These are phyloP conservation scores for Alethe diademata DNA, from an alignment of 2,113 vertebrate species.

Conservation along the genomic window DNA sequence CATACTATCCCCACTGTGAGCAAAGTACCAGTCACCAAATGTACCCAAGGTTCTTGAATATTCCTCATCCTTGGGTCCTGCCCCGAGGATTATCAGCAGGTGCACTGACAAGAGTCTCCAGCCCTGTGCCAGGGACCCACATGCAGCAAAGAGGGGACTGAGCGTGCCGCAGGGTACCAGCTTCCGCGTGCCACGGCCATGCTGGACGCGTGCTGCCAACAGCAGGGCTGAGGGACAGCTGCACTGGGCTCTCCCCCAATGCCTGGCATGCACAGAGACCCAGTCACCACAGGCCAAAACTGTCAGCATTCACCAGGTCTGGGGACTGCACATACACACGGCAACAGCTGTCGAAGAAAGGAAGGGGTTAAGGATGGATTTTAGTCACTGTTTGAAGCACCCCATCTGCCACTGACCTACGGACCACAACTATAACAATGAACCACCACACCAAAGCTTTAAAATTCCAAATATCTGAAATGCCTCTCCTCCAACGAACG, in stretches of 20 bases:
- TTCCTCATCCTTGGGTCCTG: background rate
- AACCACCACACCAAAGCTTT: background rate
- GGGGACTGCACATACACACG: too few species aligned
- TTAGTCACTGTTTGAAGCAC: background rate
- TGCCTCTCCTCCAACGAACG: background rate
- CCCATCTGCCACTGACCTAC: background rate
- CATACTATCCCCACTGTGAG: background rate
- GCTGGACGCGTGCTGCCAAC: background rate
- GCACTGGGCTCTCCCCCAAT: background rate
- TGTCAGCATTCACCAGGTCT: too few species aligned
- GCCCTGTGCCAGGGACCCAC: too few species aligned
- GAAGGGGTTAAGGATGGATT: background rate
- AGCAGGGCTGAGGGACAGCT: background rate
- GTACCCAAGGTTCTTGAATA: background rate
- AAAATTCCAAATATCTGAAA: background rate
- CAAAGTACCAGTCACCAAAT: background rate
- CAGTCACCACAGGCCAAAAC: rapidly evolving
- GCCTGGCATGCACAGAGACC: rapidly evolving
- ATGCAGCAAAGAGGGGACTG: background rate
- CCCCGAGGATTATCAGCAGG: background rate
- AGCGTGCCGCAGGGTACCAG: background rate
- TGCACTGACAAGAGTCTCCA: background rate
- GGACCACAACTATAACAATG: background rate
- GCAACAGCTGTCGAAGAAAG: too few species aligned
- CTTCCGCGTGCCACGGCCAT: rapidly evolving